A percentile compares a stretch with the other conserved stretches of the same genome.
phyloP scores from a whole-genome alignment of 2,888 invertebrate genomes.

The Dicyrtoma fusca region DNA sequence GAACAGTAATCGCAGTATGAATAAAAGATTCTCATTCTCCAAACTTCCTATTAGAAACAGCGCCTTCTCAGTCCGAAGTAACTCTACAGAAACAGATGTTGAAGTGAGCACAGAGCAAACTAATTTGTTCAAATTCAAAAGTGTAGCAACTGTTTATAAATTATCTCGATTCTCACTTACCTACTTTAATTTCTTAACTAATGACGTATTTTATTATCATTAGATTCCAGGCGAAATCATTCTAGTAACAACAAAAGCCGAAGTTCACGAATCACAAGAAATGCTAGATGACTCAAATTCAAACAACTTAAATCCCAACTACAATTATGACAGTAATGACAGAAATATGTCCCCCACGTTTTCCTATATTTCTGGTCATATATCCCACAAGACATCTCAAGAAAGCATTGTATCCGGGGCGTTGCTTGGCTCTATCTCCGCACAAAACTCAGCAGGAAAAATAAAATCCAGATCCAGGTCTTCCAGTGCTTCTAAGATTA shows the following conservation, averaged over 20 bases:
- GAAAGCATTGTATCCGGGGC: conserved; percentile 30
- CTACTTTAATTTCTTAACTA: neutral
- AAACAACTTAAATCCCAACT: conserved; percentile 15
- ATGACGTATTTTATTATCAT: neutral
- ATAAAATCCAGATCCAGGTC: conserved; percentile 14
- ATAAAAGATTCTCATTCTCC: conserved; percentile 17
- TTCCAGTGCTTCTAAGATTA: conserved; percentile 32
- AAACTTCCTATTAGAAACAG: conserved; percentile 24
- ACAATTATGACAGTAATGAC: conserved; percentile 13
- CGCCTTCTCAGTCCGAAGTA: conserved; percentile 35
- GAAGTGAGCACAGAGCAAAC: too few species aligned
- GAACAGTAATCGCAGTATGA: neutral
- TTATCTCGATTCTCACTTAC: too few species aligned
- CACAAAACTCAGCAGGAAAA: conserved; percentile 2
- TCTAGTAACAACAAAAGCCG: conserved; percentile 53
- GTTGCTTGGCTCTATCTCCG: neutral
- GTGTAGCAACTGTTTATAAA: too few species aligned
- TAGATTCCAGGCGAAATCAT: conserved; percentile 48
- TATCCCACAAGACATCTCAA: conserved; percentile 35
- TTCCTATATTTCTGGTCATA: conserved; percentile 34
- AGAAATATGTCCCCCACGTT: conserved; percentile 20
- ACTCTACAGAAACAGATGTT: conserved; percentile 36
- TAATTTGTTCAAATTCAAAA: too few species aligned
- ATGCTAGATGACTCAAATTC: conserved; percentile 22
- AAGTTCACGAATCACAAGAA: conserved; percentile 46